phyloP scores from a whole-genome alignment of 2,888 invertebrate species.

The Calameuta pallipes region DNA sequence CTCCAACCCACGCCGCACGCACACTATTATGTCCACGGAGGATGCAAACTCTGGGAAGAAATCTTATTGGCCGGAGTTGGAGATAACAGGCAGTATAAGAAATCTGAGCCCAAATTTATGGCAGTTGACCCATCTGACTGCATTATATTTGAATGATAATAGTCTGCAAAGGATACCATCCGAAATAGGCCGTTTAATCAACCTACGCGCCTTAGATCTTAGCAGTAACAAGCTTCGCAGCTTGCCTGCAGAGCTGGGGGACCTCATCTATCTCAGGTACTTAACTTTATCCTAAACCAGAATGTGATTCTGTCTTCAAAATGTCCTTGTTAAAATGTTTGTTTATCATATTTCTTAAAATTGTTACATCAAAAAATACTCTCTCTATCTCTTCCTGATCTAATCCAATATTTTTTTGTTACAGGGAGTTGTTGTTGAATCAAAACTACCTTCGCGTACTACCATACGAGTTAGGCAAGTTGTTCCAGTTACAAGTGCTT shows the following conservation, averaged over 20 bases:
- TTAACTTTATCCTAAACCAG: constrained; percentile 10
- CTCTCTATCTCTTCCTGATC: too few species aligned
- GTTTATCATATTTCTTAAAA: too few species aligned
- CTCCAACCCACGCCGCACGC: constrained; percentile 82
- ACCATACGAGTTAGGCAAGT: constrained; percentile 96
- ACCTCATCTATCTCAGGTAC: constrained; percentile 92
- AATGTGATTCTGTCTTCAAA: not conserved
- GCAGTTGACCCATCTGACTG: constrained; percentile 91
- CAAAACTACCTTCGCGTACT: constrained; percentile 94
- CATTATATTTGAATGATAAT: constrained; percentile 96
- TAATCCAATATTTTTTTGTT: constrained; percentile 48
- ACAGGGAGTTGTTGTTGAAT: constrained; percentile 92
- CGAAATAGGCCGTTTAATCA: constrained; percentile 87
- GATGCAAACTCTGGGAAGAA: constrained; percentile 93
- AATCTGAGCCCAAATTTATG: constrained; percentile 94
- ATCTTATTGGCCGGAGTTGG: constrained; percentile 91
- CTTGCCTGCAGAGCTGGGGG: constrained; percentile 96
- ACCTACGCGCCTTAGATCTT: constrained; percentile 89
- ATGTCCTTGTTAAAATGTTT: not conserved
- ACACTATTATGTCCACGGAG: constrained; percentile 93
- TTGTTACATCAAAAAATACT: too few species aligned
- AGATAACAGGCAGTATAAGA: constrained; percentile 93
- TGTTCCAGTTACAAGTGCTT: constrained; percentile 94
- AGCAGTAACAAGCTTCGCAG: constrained; percentile 95
- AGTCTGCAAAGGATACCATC: constrained; percentile 90